Evolutionary conservation across 2,888 invertebrate genomes (phyloP).

Genomic region (Megamerina dolium): DNA sequence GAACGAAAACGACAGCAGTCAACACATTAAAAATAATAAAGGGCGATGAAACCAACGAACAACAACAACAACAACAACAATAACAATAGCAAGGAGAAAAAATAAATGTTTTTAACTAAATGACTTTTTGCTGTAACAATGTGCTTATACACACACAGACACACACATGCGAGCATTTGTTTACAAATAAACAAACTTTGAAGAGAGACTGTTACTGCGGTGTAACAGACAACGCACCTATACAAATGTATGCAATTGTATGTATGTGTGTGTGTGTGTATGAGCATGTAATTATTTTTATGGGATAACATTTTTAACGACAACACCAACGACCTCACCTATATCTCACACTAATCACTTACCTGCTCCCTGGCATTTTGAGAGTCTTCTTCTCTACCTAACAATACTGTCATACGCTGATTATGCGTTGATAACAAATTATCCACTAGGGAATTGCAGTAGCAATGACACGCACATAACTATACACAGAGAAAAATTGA

Average conservation of each 20-base stretch:
- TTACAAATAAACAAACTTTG: neutral
- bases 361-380: too few species aligned
- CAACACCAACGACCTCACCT: neutral
- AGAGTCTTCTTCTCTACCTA: too few species aligned
- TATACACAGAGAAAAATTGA: too few species aligned
- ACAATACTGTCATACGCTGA: neutral
- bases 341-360: too few species aligned
- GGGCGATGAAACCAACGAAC: too few species aligned
- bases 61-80: neutral
- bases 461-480: neutral
- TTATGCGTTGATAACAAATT: slow-evolving; percentile 44
- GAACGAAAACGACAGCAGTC: slow-evolving; percentile 1
- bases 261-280: too few species aligned
- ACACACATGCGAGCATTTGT: neutral
- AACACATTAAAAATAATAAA: neutral
- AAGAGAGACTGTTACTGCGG: too few species aligned
- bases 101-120: slow-evolving; percentile 7
- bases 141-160: neutral
- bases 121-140: slow-evolving; percentile 3
- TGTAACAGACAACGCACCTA: too few species aligned
- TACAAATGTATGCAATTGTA: neutral
- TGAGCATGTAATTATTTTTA: slow-evolving; percentile 9
- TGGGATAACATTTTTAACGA: neutral
- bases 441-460: slow-evolving; percentile 34
- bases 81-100: neutral